Conservation (phyloP, 2,797 vertebrate species). For the Sylvilagus floridanus region DNA sequence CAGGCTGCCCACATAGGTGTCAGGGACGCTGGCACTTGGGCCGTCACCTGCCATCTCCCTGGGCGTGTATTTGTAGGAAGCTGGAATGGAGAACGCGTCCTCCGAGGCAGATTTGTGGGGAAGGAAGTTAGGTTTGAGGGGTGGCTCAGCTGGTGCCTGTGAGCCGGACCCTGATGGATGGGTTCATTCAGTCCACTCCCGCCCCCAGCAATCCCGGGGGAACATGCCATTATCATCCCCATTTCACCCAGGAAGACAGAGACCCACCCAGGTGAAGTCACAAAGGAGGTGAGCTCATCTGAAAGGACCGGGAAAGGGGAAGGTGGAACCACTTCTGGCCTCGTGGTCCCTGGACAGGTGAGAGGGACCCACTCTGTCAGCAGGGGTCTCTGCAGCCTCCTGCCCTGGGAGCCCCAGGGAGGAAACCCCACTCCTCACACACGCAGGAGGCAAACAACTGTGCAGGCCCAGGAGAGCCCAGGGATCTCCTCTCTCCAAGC, state of each 20-base stretch:
- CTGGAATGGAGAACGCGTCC: too few relatives aligned
- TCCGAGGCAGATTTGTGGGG: not conserved
- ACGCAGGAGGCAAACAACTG: not conserved
- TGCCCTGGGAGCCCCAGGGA: not conserved
- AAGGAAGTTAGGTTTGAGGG: accelerated
- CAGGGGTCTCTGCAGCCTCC: too few relatives aligned
- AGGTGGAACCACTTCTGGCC: not conserved
- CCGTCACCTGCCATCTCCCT: too few relatives aligned
- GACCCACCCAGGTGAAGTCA: not conserved
- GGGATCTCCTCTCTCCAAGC: not conserved
- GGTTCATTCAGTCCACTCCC: not conserved
- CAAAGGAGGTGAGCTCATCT: accelerated
- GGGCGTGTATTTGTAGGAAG: too few relatives aligned
- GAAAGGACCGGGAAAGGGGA: not conserved
- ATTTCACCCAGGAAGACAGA: not conserved
- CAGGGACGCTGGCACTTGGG: too few relatives aligned
- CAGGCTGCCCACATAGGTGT: too few relatives aligned
- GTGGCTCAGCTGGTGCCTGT: too few relatives aligned
- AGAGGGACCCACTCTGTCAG: not conserved
- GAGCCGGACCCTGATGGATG: not conserved
- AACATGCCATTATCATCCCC: not conserved
- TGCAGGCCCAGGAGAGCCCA: not conserved
- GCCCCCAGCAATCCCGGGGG: not conserved
- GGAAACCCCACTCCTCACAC: not conserved
- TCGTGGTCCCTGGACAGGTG: not conserved